Conservation (phyloP, 2,888 invertebrate species). For the Torymus texanus region DNA sequence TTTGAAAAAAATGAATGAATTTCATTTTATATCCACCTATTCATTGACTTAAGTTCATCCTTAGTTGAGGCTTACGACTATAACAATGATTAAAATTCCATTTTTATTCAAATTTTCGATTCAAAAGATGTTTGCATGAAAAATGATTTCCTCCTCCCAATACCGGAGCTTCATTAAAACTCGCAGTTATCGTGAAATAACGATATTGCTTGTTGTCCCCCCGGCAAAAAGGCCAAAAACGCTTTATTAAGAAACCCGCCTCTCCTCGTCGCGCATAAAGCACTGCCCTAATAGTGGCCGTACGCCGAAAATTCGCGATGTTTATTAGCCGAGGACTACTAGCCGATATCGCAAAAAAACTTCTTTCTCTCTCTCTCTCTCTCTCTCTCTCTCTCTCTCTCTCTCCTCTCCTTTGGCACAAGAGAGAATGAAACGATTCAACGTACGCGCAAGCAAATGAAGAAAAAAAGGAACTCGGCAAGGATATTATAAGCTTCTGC, state of each 20-base stretch:
- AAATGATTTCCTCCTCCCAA: constrained; percentile 35
- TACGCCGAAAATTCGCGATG: constrained; percentile 39
- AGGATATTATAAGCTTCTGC: constrained; percentile 50
- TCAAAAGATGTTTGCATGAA: constrained; percentile 8
- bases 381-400: no score
- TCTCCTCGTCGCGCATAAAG: constrained; percentile 1
- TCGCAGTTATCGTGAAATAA: constrained; percentile 55
- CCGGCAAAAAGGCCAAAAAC: constrained; percentile 11
- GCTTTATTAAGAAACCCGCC: constrained; percentile 49
- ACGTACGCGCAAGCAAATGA: constrained; percentile 5
- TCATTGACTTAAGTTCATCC: not conserved
- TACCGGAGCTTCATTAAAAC: constrained; percentile 50
- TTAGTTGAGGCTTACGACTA: not conserved
- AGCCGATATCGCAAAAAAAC: constrained; percentile 34
- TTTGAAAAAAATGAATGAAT: not conserved
- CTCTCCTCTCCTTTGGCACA: not conserved
- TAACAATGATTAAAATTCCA: constrained; percentile 21
- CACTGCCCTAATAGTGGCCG: constrained; percentile 28
- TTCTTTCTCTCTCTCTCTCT: no score
- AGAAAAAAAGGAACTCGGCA: constrained; percentile 22
- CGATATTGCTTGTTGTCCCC: constrained; percentile 23
- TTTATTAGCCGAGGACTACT: constrained; percentile 42
- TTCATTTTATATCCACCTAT: not conserved
- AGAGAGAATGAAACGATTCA: not conserved
- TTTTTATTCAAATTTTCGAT: constrained; percentile 16